Base-by-base conservation (phyloP, 1,140 invertebrate species). In the Kradibia gibbosae region DNA sequence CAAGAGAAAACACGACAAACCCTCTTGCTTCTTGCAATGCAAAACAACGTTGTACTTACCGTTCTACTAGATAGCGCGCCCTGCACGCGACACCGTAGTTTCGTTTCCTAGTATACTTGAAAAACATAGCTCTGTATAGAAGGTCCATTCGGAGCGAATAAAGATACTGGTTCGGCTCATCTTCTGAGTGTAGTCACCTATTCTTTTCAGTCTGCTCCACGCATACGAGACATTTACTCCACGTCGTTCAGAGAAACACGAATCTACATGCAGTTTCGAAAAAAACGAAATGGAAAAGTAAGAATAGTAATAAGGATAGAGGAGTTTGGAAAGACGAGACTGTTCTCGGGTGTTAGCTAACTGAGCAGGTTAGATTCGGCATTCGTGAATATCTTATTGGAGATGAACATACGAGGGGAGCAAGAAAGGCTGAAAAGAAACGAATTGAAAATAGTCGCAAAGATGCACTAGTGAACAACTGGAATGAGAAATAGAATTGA, bases 1-100 rank as follows among this genome's bases (percentile, higher is more conserved):
- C n/a, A 36, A 39, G 31, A 62, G 55, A 74, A 74, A 81, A 81
- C 80, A 81, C 80, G 73, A 77, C 73, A 76, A 81, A 81, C 73
- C 80, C 77, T 81, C 73, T 81, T 81, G 72, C 80, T 25, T 42
- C 48, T 70, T 0, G 25, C 25, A 71, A 77, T 74, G 71, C 75
- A 75, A 75, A 81, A 45, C 39, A 73, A 62, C 74, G 20, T 3
- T 50, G 42, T 39, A 39, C 39, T 22, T 39, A 28, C 3, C 28
- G 34, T 11, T 34, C 13, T 34, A 34, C 3, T 15, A 62, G 13
- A 62, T 17, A 62, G 28, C 20, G 15, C 31, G 31, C 25, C 55
- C 0, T 34, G 15, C 31, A 34, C 13, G 13, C 20, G 5, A n/a
- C 4, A 15, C 34, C 20, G 34, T 67, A 67, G 39, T 67, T 67